Evolutionary conservation across 2,113 vertebrate species (phyloP), one percentile per base, ranked within the genome.

Genomic region (Porphyrio hochstetteri): DNA sequence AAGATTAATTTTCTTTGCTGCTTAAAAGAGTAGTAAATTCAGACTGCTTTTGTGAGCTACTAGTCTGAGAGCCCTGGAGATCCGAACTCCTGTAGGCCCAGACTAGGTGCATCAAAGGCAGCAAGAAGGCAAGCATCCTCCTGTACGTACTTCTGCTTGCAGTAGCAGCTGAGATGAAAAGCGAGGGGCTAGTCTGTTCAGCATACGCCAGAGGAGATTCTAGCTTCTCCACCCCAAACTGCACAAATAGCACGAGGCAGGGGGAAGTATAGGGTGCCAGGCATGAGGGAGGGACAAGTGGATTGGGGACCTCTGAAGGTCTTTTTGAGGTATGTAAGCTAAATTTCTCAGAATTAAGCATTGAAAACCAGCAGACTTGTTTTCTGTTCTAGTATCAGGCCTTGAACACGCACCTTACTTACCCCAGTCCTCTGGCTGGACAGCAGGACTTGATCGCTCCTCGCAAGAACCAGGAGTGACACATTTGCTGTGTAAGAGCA

Each of bases 1-100:
- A 93, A 91, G 83, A 87, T 90, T 93, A 89, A 83, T 90, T 93
- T 90, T 85, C 70, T 87, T 76, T 71, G 48, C 81, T 91, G 67
- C 75, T 72, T 93, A 46, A 91, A 57, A 74, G 52, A 40, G 48
- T 61, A 82, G 93, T 71, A 71, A 71, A 92, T 85, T 71, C 2
- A 21, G 61, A 81, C 56, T 56, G 68, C 72, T 92, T 94, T 81
- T 87, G 69, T 46, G 60, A 85, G 82, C 70, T 71, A 60, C 71
- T 70, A 86, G 57, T 33, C 0, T 0, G 69, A 35, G 84, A 82
- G 52, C 61, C 52, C 67, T 59, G 65, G 50, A 92, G 83, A 84
- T 35, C 57, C 4, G 2, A 84, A 82, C 71, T 60, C 53, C 81
- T 69, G 57, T 44, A 48, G 55, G 84, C 56, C 81, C 40, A n/a